Conservation (phyloP, 30 jellyfish, hydroid and myxozoan species). For the Pseudorhiza aurosa region DNA sequence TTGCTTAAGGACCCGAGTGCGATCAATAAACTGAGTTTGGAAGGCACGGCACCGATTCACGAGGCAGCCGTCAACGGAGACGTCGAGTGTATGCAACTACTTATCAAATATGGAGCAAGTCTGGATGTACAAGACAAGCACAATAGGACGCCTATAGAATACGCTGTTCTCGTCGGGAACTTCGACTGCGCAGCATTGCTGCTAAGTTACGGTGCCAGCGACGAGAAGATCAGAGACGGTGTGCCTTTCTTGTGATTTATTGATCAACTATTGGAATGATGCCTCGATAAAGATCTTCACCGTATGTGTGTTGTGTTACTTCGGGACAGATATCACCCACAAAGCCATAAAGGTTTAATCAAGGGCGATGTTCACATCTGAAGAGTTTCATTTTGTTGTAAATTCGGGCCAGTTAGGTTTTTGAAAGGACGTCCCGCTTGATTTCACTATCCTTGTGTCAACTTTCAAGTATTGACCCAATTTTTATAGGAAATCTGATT, state of each 20-base stretch:
- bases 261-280: too few species aligned
- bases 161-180: conserved; percentile 85
- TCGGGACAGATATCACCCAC: too few species aligned
- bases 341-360: too few species aligned
- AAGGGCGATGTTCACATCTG: too few species aligned
- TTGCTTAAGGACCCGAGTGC: conserved; percentile 49
- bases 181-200: conserved; percentile 85
- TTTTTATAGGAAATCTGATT: too few species aligned
- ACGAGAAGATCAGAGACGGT: conserved; percentile 64
- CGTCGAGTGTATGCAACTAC: conserved; percentile 37
- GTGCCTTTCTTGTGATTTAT: conserved; percentile 22
- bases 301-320: too few species aligned
- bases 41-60: conserved; percentile 90
- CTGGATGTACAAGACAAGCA: conserved; percentile 49
- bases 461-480: too few species aligned
- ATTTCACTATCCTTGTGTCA: too few species aligned
- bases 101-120: conserved; percentile 73
- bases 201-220: conserved; percentile 72
- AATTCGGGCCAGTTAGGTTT: too few species aligned
- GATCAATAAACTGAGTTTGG: conserved; percentile 60
- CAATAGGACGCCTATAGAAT: conserved; percentile 65
- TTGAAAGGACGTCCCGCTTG: too few species aligned
- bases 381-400: too few species aligned
- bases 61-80: conserved; percentile 84
- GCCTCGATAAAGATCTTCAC: too few species aligned